Evolutionary conservation across 2,113 vertebrate species (phyloP).

Genomic region (Melanostigma gelatinosum): DNA sequence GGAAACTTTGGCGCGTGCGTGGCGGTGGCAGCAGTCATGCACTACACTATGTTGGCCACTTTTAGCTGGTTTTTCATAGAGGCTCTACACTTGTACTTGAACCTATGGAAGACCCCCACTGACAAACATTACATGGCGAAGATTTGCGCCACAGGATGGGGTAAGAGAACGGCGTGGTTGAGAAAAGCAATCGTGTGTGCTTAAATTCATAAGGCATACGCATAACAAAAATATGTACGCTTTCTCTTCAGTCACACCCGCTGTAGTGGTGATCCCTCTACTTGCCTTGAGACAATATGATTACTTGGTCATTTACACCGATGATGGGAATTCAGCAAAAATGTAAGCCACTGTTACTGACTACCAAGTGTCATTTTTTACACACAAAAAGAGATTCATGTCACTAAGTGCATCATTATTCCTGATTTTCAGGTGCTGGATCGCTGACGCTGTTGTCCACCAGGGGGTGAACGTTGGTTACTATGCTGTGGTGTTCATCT

Average conservation of each 20-base stretch:
- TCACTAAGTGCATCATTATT: not conserved
- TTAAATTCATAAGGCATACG: not conserved
- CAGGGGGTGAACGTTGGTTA: constrained; percentile 66
- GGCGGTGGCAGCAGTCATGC: constrained; percentile 72
- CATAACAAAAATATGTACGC: not conserved
- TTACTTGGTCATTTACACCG: not conserved
- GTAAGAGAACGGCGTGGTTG: constrained; percentile 69
- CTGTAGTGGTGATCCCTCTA: constrained; percentile 53
- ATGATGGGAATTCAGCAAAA: constrained; percentile 15
- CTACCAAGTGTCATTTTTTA: not conserved
- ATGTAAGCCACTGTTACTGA: constrained; percentile 57
- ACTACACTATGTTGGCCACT: constrained; percentile 85
- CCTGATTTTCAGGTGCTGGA: constrained; percentile 70
- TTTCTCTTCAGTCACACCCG: constrained; percentile 44
- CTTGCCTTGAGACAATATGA: constrained; percentile 44
- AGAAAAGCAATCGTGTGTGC: not conserved
- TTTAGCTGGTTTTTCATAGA: constrained; percentile 86
- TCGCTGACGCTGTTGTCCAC: constrained; percentile 45
- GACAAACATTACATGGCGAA: constrained; percentile 79
- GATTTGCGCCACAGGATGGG: constrained; percentile 83
- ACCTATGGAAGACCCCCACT: constrained; percentile 67
- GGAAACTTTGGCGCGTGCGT: constrained; percentile 24
- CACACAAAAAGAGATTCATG: not conserved
- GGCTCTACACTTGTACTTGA: constrained; percentile 84
- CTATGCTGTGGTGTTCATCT: constrained; percentile 62